These are phyloP conservation scores for Hermatobates lingyangjiaoensis DNA, from an alignment of 1,140 invertebrate genomes.

Conservation along the genomic window DNA sequence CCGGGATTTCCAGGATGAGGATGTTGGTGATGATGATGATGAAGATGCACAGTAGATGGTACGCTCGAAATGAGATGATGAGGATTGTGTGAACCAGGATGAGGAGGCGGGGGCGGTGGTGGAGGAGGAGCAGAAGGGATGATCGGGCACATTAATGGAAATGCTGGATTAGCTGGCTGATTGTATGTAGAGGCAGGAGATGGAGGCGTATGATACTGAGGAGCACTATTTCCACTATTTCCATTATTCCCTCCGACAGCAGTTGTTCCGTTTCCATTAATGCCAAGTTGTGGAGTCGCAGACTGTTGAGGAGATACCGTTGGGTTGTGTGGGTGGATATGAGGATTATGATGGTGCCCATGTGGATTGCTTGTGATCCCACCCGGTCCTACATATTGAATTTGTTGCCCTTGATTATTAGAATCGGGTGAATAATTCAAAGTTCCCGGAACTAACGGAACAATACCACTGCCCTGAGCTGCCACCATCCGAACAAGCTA, in stretches of 20 bases:
- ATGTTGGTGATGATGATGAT: no score
- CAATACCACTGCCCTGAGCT: slow-evolving; percentile 20
- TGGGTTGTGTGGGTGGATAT: slow-evolving; percentile 36
- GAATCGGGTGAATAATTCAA: slow-evolving; percentile 33
- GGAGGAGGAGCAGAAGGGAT: no score
- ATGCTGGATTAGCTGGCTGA: no score
- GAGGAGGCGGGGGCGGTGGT: no score
- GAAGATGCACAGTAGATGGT: no score
- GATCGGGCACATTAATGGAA: no score
- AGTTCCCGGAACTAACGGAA: slow-evolving; percentile 19
- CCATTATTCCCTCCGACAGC: slow-evolving; percentile 20
- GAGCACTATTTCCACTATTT: neutral
- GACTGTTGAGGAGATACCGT: slow-evolving; percentile 6
- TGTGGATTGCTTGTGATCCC: slow-evolving; percentile 24
- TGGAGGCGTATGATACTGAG: no score
- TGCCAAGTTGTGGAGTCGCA: slow-evolving; percentile 3
- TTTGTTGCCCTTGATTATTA: slow-evolving; percentile 24
- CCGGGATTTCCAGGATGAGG: no score
- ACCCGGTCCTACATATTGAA: slow-evolving; percentile 36
- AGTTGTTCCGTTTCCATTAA: slow-evolving; percentile 20
- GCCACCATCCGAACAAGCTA: slow-evolving; percentile 34
- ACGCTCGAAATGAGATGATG: no score
- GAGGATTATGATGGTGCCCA: slow-evolving; percentile 40
- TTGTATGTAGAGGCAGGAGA: no score
- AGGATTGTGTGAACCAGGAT: no score